Conservation (phyloP, 2,888 invertebrate genomes). For the Catocala fraxini region DNA sequence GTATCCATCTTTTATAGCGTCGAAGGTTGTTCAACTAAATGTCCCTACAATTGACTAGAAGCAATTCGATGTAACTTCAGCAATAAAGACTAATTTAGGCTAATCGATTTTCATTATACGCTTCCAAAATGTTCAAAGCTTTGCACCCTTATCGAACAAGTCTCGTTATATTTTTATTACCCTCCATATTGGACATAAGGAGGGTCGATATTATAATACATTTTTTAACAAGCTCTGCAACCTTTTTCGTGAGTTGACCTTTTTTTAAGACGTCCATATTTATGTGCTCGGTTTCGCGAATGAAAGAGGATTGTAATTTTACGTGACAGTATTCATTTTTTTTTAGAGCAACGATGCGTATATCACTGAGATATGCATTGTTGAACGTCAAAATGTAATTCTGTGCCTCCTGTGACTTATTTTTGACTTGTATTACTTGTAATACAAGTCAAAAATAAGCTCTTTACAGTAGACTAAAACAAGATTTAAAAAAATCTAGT, state of each 20-base stretch:
- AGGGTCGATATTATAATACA: constrained; percentile 17
- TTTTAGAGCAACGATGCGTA: neutral
- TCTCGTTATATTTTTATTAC: constrained; percentile 24
- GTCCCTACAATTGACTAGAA: too few species aligned
- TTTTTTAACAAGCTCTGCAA: constrained; percentile 30
- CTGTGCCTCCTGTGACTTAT: too few species aligned
- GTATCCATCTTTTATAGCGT: too few species aligned
- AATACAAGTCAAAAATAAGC: too few species aligned
- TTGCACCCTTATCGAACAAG: constrained; percentile 11
- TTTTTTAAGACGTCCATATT: constrained; percentile 27
- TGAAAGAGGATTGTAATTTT: constrained; percentile 20
- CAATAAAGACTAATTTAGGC: neutral
- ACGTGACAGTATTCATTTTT: constrained; percentile 7
- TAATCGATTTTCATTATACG: constrained; percentile 24
- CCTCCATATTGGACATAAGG: constrained; percentile 16
- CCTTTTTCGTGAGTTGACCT: constrained; percentile 29
- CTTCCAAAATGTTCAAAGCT: constrained; percentile 16
- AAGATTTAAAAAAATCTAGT: too few species aligned
- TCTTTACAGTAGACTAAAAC: too few species aligned
- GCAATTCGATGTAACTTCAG: neutral
- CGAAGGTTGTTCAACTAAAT: too few species aligned
- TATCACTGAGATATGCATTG: constrained; percentile 2
- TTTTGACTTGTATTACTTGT: too few species aligned
- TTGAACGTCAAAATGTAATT: neutral
- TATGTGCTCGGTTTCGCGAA: constrained; percentile 19